Evolutionary conservation across 2,797 vertebrate genomes (phyloP).

Genomic region (Nasua narica): DNA sequence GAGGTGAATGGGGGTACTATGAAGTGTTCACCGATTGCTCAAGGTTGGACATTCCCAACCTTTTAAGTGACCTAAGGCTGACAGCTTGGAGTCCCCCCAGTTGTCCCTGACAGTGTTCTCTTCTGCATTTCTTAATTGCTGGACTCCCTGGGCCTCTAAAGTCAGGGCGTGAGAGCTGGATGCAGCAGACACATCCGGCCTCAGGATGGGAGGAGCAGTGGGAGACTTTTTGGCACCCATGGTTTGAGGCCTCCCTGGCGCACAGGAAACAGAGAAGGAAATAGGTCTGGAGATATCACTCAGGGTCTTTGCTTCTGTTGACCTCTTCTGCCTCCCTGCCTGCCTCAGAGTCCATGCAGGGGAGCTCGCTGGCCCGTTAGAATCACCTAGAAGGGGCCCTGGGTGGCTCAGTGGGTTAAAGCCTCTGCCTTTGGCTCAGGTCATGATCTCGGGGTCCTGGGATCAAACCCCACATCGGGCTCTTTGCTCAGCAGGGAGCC

Average conservation of each 20-base stretch:
- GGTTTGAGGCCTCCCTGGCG: background rate
- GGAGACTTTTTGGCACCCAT: background rate
- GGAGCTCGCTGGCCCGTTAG: background rate
- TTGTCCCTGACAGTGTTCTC: background rate
- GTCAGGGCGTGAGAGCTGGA: background rate
- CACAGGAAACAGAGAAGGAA: conserved; percentile 58
- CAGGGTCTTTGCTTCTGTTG: background rate
- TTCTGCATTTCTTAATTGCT: background rate
- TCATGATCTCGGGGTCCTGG: no score
- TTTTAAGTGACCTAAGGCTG: background rate
- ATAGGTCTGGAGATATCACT: background rate
- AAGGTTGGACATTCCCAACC: background rate
- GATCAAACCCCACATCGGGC: no score
- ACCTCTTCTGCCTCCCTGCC: background rate
- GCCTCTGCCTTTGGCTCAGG: no score
- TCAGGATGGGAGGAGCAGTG: conserved; percentile 45
- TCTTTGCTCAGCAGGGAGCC: no score
- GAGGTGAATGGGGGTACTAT: background rate
- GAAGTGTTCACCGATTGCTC: no score
- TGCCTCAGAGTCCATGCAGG: background rate
- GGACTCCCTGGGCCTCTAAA: background rate
- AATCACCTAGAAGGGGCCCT: background rate
- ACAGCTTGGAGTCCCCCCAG: background rate
- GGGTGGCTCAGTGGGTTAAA: no score
- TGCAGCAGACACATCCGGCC: background rate